A percentile compares a stretch with the other conserved stretches of the same genome.
Conservation (phyloP, 2,797 vertebrate genomes). For the Novumbra hubbsi region DNA sequence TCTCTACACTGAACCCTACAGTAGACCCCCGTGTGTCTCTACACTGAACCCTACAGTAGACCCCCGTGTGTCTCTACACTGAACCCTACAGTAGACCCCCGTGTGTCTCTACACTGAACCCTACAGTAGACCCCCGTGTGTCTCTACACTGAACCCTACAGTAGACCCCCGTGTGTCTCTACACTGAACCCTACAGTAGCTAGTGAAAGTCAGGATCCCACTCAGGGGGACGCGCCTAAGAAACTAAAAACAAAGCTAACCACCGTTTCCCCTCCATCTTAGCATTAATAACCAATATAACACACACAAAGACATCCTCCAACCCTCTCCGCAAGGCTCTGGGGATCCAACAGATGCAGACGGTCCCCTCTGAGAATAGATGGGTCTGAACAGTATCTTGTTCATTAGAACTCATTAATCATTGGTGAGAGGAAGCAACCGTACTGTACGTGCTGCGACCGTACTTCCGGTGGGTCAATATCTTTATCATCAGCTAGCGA, state of each 20-base stretch:
- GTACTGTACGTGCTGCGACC: too few species aligned
- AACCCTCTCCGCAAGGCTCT: background rate
- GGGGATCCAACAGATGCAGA: background rate
- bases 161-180: too few species aligned
- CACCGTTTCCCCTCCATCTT: background rate
- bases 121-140: too few species aligned
- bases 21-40: too few species aligned
- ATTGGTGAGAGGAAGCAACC: constrained; percentile 21
- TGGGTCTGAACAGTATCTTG: constrained; percentile 14
- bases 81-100: too few species aligned
- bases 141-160: too few species aligned
- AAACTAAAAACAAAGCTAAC: background rate
- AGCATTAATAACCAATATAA: constrained; percentile 7
- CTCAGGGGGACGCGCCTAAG: background rate
- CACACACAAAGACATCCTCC: background rate
- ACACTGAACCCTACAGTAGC: background rate
- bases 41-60: too few species aligned
- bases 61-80: too few species aligned
- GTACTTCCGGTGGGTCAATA: constrained; percentile 14
- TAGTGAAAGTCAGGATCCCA: background rate
- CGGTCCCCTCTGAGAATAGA: constrained; percentile 15
- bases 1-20: too few species aligned
- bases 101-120: too few species aligned
- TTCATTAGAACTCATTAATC: constrained; percentile 46
- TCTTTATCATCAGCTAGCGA: constrained; percentile 20